Conservation (phyloP, 2,797 vertebrate species). For the Atherinosoma microstoma region DNA sequence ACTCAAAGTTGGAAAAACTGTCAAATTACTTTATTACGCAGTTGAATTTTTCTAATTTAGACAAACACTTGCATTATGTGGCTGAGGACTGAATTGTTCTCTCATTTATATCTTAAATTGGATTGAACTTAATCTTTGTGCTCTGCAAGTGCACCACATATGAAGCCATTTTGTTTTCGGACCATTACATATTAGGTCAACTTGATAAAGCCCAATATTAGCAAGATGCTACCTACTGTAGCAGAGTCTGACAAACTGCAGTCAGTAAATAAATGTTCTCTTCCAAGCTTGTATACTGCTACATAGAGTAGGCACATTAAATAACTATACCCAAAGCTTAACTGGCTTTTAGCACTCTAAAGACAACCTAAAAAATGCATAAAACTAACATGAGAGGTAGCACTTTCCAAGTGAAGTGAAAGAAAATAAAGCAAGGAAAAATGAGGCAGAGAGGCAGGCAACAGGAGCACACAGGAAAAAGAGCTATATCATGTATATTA, state of each 20-base stretch:
- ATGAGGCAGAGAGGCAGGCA: conserved; percentile 33
- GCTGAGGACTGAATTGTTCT: neutral
- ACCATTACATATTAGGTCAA: no score
- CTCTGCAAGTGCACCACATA: no score
- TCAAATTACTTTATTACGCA: neutral
- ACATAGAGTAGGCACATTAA: neutral
- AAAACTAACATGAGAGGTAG: neutral
- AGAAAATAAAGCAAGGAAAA: conserved; percentile 39
- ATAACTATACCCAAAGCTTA: neutral
- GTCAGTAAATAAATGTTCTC: neutral
- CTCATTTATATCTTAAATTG: no score
- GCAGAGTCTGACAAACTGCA: neutral
- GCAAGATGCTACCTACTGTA: neutral
- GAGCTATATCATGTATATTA: conserved; percentile 77
- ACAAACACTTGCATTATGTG: neutral
- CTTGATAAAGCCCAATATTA: no score
- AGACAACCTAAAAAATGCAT: neutral
- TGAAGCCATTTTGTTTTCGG: no score
- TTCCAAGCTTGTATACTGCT: neutral
- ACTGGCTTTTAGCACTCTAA: conserved; percentile 7
- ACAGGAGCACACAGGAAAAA: conserved; percentile 49
- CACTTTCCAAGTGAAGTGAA: conserved; percentile 34
- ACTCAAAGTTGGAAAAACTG: neutral
- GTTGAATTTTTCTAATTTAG: neutral
- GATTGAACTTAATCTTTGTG: no score